A percentile compares a stretch with the other conserved stretches of the same genome.
phyloP scores from a whole-genome alignment of 2,113 vertebrate genomes.

The Hemibates koningsi region DNA sequence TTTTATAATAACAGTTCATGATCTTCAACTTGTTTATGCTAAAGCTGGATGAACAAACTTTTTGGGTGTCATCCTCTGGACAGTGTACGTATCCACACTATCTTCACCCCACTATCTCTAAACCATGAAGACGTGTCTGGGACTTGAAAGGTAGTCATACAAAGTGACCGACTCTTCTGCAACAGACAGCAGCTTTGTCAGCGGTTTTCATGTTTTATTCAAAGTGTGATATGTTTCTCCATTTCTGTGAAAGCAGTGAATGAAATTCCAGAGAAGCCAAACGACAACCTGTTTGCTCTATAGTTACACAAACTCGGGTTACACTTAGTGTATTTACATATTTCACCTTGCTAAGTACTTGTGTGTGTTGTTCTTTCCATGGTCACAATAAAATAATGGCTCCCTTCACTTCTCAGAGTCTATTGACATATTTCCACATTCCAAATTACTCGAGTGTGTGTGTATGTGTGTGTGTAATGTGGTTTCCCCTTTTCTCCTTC shows the following conservation, averaged over 20 bases:
- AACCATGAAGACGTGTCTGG: background rate
- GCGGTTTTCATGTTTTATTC: background rate
- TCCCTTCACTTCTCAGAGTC: background rate
- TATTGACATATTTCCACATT: constrained; percentile 25
- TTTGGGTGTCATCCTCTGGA: background rate
- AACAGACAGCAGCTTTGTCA: background rate
- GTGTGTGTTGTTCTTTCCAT: constrained; percentile 39
- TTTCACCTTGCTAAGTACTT: constrained; percentile 22
- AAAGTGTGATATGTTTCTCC: background rate
- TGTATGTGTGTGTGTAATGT: background rate
- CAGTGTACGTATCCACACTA: background rate
- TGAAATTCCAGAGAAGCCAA: background rate
- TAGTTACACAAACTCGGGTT: background rate
- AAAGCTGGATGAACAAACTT: background rate
- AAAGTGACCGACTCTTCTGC: background rate
- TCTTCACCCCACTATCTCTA: background rate
- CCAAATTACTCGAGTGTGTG: constrained; percentile 6
- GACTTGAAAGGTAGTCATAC: background rate
- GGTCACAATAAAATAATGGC: constrained; percentile 34
- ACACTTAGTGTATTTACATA: constrained; percentile 25
- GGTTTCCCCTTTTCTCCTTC: background rate
- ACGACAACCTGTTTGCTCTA: background rate
- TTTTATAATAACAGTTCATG: background rate
- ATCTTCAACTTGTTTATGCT: background rate
- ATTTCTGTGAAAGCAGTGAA: background rate